Conservation (phyloP, 2,888 invertebrate genomes). For the Caenorhabditis panamensis region DNA sequence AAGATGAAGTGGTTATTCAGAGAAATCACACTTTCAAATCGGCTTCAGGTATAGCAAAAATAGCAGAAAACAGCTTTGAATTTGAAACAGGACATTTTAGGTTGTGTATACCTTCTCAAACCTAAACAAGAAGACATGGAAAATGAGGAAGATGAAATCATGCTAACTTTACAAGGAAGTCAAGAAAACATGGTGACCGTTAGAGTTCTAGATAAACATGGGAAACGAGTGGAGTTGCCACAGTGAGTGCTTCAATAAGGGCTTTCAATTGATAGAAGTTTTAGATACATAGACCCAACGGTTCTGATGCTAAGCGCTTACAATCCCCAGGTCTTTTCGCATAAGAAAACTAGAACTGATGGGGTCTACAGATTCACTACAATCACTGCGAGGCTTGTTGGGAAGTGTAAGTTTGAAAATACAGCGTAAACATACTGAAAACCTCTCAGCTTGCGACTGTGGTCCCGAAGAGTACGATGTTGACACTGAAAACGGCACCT, state of each 20-base stretch:
- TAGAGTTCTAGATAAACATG: background rate
- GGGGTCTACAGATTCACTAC: conserved; percentile 5
- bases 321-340: conserved; percentile 12
- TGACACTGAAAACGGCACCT: background rate
- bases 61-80: background rate
- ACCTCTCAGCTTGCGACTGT: conserved; percentile 19
- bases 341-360: background rate
- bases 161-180: conserved; percentile 2
- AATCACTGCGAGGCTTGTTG: conserved; percentile 22
- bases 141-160: conserved; percentile 7
- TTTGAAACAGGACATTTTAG: conserved; percentile 8
- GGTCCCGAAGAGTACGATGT: background rate
- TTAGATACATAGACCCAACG: background rate
- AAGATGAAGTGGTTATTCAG: conserved; percentile 26
- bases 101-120: conserved; percentile 13
- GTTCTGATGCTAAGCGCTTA: background rate
- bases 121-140: background rate
- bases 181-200: background rate
- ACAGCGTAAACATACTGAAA: background rate
- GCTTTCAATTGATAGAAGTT: too few relatives aligned
- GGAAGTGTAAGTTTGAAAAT: background rate
- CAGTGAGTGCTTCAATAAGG: background rate
- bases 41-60: conserved; percentile 4
- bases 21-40: background rate
- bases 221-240: background rate